Base-by-base conservation (phyloP, 1,140 invertebrate genomes). In the Mesaphorura yosii region DNA sequence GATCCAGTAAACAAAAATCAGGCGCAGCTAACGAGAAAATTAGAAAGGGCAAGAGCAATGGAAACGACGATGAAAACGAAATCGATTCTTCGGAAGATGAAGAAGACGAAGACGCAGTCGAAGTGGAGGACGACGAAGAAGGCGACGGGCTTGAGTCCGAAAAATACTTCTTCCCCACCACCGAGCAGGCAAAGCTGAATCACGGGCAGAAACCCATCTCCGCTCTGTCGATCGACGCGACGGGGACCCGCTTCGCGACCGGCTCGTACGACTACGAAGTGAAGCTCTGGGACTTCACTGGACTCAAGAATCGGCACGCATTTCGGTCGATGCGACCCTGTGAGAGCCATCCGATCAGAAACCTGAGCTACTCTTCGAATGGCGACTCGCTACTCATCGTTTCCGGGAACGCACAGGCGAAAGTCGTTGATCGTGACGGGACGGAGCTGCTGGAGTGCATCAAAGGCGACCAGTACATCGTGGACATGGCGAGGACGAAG, bases 221-320 rank as follows among this genome's bases (percentile, higher is more conserved):
- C 1, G 90, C 90, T 0, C 67, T 98, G 3, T 81, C 84, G 12
- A 78, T 89, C 1, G 94, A 99, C 73, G 86, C 89, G 1, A 86
- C 90, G 25, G 95, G 94, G 17, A 86, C 89, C 17, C 73, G 94
- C 25, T 70, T 98, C 14, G 88, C 90, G 0, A 86, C 87, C n/a
- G 93, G 94, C 10, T 87, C 85, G 5, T 79, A 89, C 23, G 92
- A 98, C 66, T 98, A 96, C 71, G 89, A 96, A 61, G 83, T 98
- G 0, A 84, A 83, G 52, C 87, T 98, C 59, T 98, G 90, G 89
- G 94, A 98, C 72, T 98, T 98, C 76, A 85, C 88, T 51, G 93
- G 93, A 7, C 97, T 98, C 91, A 92, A 98, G 45, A 62, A 53
- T 51, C 34, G 60, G 2, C 60, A 62, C 55, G 60, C 60, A 58